Evolutionary conservation across 2,888 invertebrate genomes (phyloP).

Genomic region (Pherbina coryleti): DNA sequence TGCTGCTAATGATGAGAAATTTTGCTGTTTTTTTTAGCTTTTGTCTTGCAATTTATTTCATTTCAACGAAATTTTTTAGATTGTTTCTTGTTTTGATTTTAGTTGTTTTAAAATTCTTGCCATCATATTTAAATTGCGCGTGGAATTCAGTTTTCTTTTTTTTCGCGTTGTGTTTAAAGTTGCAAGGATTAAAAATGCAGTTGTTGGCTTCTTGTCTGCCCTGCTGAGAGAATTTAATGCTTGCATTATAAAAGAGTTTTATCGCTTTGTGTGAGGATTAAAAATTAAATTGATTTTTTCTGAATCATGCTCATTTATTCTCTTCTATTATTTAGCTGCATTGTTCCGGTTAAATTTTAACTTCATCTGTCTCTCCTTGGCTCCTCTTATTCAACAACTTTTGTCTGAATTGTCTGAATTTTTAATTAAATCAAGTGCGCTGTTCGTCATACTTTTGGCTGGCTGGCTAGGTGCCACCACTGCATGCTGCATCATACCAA

Average conservation of each 20-base stretch:
- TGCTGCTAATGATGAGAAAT: constrained; percentile 2
- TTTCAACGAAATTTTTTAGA: background rate
- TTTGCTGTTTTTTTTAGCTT: background rate
- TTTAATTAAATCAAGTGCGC: constrained; percentile 5
- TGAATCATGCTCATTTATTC: too few species aligned
- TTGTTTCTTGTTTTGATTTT: background rate
- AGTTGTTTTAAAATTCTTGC: background rate
- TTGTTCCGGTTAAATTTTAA: too few species aligned
- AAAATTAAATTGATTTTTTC: too few species aligned
- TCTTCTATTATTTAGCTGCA: too few species aligned
- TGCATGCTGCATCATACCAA: too few species aligned
- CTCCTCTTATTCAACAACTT: background rate
- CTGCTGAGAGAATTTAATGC: too few species aligned
- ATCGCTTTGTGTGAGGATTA: too few species aligned
- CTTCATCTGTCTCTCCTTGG: too few species aligned
- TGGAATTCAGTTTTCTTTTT: background rate
- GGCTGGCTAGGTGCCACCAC: too few species aligned
- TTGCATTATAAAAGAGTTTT: too few species aligned
- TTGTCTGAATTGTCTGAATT: background rate
- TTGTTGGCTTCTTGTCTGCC: too few species aligned
- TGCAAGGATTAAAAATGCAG: too few species aligned
- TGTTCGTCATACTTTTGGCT: background rate
- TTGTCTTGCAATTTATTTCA: background rate
- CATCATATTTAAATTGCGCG: background rate
- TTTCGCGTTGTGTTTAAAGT: background rate